Evolutionary conservation across 2,888 invertebrate genomes (phyloP).

Genomic region (Caenorhabditis panamensis): DNA sequence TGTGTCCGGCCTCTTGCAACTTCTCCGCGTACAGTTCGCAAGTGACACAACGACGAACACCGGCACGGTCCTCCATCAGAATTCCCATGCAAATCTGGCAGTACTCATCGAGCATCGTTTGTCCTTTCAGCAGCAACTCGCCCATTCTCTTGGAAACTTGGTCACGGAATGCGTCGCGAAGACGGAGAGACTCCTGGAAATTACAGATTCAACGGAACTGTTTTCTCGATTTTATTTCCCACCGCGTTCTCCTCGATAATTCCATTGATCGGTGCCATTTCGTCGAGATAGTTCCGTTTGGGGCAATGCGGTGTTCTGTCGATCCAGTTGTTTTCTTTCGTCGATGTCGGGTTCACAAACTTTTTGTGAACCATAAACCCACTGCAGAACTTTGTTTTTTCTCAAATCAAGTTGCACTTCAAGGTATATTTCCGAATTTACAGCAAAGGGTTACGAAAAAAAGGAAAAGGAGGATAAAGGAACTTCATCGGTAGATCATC

Average conservation of each 20-base stretch:
- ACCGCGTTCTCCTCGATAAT: conserved; percentile 25
- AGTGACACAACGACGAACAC: conserved; percentile 57
- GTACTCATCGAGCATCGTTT: conserved; percentile 71
- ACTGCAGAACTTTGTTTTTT: background rate
- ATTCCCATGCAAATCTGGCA: conserved; percentile 70
- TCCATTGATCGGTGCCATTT: conserved; percentile 68
- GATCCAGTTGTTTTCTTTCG: conserved; percentile 34
- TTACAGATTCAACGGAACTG: background rate
- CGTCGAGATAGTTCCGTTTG: conserved; percentile 62
- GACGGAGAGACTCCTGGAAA: conserved; percentile 19
- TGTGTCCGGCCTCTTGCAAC: background rate
- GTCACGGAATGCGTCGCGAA: conserved; percentile 56
- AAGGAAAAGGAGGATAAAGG: background rate
- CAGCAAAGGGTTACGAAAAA: background rate
- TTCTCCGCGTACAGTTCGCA: conserved; percentile 59
- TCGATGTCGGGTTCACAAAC: conserved; percentile 34
- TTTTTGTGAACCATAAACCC: conserved; percentile 61
- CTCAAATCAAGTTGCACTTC: background rate
- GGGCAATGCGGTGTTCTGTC: conserved; percentile 53
- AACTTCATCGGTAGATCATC: background rate
- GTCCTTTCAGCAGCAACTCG: conserved; percentile 65
- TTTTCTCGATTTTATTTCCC: background rate
- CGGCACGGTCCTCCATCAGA: conserved; percentile 67
- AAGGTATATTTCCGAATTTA: background rate
- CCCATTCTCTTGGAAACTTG: conserved; percentile 71